Conservation (phyloP, 2,888 invertebrate genomes). For the Tetranychus truncatus region DNA sequence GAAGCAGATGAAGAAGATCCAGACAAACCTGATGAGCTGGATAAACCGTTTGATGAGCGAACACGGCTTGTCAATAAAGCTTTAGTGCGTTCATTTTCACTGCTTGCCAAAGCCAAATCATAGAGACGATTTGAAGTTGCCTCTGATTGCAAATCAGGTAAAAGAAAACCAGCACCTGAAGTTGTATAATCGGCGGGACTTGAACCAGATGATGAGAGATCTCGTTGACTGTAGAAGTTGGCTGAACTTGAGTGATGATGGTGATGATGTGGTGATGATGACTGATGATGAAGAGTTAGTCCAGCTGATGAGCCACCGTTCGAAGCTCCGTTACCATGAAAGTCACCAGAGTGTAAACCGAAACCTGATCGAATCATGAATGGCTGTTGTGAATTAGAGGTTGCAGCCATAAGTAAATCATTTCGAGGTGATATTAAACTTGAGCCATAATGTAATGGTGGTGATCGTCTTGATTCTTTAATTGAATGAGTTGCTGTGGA, state of each 20-base stretch:
- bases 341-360: not conserved
- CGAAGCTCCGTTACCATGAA: not conserved
- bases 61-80: not conserved
- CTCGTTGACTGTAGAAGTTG: not conserved
- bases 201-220: not conserved
- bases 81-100: not conserved
- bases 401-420: not conserved
- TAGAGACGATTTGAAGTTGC: conserved; percentile 11
- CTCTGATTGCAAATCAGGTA: conserved; percentile 9
- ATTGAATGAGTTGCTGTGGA: not conserved
- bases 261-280: not conserved
- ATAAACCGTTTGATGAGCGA: not conserved
- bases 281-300: not conserved
- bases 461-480: not conserved
- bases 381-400: not conserved
- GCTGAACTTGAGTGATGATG: not conserved
- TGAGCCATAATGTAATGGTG: not conserved
- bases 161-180: conserved; percentile 9
- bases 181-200: conserved; percentile 10
- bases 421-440: not conserved
- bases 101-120: conserved; percentile 5
- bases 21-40: not conserved
- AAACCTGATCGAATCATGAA: not conserved
- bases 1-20: not conserved
- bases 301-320: not conserved